Evolutionary conservation across 1,140 invertebrate species (phyloP).

Genomic region (Monochamus saltuarius): DNA sequence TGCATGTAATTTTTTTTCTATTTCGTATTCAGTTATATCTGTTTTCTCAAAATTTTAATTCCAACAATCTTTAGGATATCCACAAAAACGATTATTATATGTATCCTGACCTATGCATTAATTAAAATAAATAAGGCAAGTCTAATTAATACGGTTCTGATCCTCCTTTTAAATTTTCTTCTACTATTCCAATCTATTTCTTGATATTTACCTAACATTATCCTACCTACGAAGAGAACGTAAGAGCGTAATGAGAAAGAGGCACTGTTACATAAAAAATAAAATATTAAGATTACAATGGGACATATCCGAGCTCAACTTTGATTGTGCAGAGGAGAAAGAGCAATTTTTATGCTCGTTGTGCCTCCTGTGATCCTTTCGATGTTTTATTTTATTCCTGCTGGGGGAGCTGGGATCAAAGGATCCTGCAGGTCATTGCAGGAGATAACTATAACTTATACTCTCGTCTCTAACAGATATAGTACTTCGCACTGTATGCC

Average conservation of each 20-base stretch:
- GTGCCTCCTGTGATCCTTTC: slow-evolving; percentile 27
- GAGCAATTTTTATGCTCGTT: slow-evolving; percentile 40
- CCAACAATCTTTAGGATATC: too few species aligned
- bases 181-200: slow-evolving; percentile 3
- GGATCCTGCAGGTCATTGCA: slow-evolving; percentile 28
- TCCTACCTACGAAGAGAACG: not conserved
- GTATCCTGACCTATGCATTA: too few species aligned
- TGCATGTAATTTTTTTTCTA: too few species aligned
- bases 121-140: too few species aligned
- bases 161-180: not conserved
- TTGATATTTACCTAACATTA: slow-evolving; percentile 1
- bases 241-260: slow-evolving; percentile 11
- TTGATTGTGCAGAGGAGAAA: slow-evolving; percentile 38
- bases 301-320: slow-evolving; percentile 36
- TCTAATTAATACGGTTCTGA: too few species aligned
- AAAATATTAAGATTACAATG: slow-evolving; percentile 40
- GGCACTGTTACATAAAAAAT: slow-evolving; percentile 20
- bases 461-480: too few species aligned
- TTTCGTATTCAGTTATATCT: too few species aligned
- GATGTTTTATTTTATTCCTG: slow-evolving; percentile 34
- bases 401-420: slow-evolving; percentile 30
- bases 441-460: slow-evolving; percentile 20
- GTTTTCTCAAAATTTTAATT: too few species aligned
- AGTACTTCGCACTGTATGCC: too few species aligned
- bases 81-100: too few species aligned